Evolutionary conservation across 2,888 invertebrate species (phyloP).

Genomic region (Hoplodrina blanda): DNA sequence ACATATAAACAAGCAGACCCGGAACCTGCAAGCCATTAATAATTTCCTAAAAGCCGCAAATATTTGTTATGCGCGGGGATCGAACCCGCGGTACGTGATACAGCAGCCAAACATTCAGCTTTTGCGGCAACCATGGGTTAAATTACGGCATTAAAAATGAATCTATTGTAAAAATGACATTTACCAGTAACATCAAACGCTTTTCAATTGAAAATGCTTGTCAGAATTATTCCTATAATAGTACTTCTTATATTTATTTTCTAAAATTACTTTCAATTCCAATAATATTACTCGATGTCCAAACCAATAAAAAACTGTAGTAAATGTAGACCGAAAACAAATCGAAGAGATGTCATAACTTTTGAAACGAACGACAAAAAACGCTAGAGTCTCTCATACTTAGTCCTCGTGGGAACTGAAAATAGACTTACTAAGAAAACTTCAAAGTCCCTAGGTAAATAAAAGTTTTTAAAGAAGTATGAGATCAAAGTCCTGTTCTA

Average conservation of each 20-base stretch:
- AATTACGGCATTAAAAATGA: background rate
- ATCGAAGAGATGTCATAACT: conserved; percentile 13
- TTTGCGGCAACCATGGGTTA: no score
- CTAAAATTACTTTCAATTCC: no score
- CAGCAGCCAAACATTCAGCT: no score
- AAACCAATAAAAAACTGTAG: background rate
- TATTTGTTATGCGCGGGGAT: no score
- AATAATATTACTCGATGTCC: no score
- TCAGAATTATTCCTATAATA: no score
- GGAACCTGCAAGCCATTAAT: no score
- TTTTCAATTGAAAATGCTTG: background rate
- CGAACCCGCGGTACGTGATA: no score
- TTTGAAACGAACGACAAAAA: conserved; percentile 26
- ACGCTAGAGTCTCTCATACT: conserved; percentile 6
- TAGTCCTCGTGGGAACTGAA: conserved; percentile 25
- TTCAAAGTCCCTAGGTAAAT: conserved; percentile 41
- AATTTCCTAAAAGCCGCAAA: no score
- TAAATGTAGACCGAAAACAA: conserved; percentile 8
- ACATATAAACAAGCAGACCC: no score
- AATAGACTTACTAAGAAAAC: conserved; percentile 49
- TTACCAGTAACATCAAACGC: background rate
- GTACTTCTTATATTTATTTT: no score
- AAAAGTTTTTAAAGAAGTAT: conserved; percentile 44
- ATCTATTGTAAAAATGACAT: background rate
- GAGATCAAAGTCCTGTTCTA: conserved; percentile 40